Conservation (phyloP, 1,140 invertebrate species). For the Drosophila varians region DNA sequence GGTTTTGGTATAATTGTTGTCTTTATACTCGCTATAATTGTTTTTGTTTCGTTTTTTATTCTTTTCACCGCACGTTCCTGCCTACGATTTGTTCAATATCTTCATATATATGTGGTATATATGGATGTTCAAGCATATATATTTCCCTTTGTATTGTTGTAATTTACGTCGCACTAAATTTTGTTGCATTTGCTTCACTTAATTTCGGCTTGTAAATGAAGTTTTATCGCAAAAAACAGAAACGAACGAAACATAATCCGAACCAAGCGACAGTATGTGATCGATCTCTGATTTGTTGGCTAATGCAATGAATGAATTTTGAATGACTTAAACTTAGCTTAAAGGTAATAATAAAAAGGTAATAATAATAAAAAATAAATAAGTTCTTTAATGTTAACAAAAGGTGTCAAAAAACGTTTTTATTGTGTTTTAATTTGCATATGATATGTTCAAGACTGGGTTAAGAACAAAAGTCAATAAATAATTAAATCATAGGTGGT, state of each 20-base stretch:
- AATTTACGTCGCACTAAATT: constrained; percentile 64
- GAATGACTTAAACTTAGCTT: constrained; percentile 3
- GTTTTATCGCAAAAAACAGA: constrained; percentile 19
- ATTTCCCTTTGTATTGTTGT: constrained; percentile 64
- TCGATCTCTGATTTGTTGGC: constrained; percentile 14
- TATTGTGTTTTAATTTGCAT: constrained; percentile 62
- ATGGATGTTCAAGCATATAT: constrained; percentile 54
- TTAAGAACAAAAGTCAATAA: constrained; percentile 56
- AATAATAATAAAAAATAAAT: constrained; percentile 26
- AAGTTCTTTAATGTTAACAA: constrained; percentile 46
- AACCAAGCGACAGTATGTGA: constrained; percentile 10
- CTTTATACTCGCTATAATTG: constrained; percentile 75
- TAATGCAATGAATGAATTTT: constrained; percentile 8
- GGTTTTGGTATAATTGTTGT: constrained; percentile 74
- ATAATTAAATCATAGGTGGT: constrained; percentile 55
- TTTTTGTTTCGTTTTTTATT: constrained; percentile 52
- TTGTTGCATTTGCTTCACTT: constrained; percentile 53
- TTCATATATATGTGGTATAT: constrained; percentile 69
- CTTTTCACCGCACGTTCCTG: constrained; percentile 83
- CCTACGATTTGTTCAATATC: constrained; percentile 83
- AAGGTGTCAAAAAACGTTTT: constrained; percentile 59
- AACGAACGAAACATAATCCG: constrained; percentile 13
- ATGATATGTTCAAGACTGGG: constrained; percentile 55
- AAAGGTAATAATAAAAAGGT: background rate
- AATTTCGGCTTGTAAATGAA: constrained; percentile 49